These are phyloP conservation scores for Sula dactylatra DNA, from an alignment of 2,113 vertebrate species.

Conservation along the genomic window DNA sequence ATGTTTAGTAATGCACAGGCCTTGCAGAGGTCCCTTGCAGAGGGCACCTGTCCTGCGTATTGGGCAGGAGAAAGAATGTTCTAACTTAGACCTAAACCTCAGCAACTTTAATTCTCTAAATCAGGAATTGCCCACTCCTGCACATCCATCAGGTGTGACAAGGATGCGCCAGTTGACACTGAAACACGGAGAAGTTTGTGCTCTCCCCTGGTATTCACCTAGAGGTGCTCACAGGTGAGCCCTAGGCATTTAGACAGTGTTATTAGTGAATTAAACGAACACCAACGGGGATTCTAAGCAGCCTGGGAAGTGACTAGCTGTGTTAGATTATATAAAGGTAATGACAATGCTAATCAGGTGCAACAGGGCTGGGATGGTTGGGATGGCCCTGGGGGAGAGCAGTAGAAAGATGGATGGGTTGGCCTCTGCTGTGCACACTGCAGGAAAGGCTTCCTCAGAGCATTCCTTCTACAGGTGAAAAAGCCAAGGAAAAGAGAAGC, in stretches of 20 bases:
- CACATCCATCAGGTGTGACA: neutral
- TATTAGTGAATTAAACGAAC: neutral
- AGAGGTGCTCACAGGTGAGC: neutral
- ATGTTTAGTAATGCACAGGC: neutral
- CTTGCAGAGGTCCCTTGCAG: neutral
- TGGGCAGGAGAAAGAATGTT: neutral
- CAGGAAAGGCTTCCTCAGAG: neutral
- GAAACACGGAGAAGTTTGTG: neutral
- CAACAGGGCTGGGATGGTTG: neutral
- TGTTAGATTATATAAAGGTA: neutral
- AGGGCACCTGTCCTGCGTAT: neutral
- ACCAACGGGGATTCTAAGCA: no score
- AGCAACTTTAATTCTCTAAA: neutral
- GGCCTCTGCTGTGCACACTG: neutral
- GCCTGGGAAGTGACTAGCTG: no score
- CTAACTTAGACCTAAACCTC: neutral
- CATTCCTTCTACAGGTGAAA: neutral
- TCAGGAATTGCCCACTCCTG: neutral
- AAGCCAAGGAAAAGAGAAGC: neutral
- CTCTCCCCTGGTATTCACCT: neutral
- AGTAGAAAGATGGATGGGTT: neutral
- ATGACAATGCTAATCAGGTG: no score
- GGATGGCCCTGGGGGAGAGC: neutral
- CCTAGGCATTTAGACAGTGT: no score
- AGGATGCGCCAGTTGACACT: neutral